Evolutionary conservation across 23 tunicate genomes (phyloP).

Genomic region (Ascidia mentula): DNA sequence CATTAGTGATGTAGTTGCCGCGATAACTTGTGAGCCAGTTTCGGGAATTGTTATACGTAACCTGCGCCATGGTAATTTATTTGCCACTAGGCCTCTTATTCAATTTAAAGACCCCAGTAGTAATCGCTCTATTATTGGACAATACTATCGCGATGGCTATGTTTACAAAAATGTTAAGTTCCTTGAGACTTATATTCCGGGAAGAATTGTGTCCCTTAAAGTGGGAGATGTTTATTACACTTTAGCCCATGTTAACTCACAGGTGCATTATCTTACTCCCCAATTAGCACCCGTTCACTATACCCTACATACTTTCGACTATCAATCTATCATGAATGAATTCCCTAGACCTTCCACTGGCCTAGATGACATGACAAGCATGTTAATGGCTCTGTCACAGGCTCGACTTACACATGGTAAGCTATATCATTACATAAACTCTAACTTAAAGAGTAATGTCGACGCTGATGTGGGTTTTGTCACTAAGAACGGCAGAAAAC

Average conservation of each 20-base stretch:
- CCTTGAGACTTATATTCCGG: background rate
- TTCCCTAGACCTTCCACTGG: slow-evolving; percentile 8
- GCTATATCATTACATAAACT: slow-evolving; percentile 4
- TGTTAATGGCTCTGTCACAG: slow-evolving; percentile 2
- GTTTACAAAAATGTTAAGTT: background rate
- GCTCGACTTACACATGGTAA: background rate
- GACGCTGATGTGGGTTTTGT: slow-evolving; percentile 4
- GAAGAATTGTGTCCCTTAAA: slow-evolving; percentile 1
- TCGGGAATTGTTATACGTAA: background rate
- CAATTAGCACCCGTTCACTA: background rate
- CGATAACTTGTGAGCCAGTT: background rate
- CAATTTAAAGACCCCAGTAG: background rate
- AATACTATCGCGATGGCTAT: background rate
- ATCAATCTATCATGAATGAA: background rate
- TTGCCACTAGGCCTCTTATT: slow-evolving; percentile 13
- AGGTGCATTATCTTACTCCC: slow-evolving; percentile 15
- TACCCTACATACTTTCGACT: background rate
- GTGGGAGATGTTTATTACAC: background rate
- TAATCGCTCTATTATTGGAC: background rate
- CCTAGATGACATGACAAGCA: slow-evolving; percentile 2
- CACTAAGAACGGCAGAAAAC: background rate
- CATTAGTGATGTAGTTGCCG: background rate
- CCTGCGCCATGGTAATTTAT: background rate
- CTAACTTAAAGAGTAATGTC: background rate
- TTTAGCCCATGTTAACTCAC: background rate